Evolutionary conservation across 2,797 vertebrate species (phyloP), one percentile per base, ranked within the genome.

Genomic region (Acanthis flammea): DNA sequence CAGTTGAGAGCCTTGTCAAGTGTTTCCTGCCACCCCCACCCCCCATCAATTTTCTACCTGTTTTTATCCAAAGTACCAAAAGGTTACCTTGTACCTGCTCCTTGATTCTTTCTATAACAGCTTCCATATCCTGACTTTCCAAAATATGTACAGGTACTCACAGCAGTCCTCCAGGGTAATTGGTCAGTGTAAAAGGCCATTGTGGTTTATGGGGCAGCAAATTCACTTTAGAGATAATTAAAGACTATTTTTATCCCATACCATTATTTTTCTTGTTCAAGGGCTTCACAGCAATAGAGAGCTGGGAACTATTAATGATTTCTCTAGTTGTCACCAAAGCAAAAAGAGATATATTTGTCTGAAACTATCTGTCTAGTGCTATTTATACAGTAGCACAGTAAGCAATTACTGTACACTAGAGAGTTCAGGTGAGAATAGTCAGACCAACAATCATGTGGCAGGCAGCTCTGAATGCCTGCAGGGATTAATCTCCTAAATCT

Each of bases 151-250:
- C 48, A 51, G 67, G 24, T 57, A 74, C 48, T 94, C 31, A 39
- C 27, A 39, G 37, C 55, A 79, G 48, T 50, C 14, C 60, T 77
- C 45, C 0, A 7, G 86, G 41, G 55, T 92, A 89, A 91, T 24
- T 91, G 92, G 54, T 76, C 62, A 81, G 66, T 62, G 44, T 39
- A 68, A 95, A 91, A 93, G 66, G 41, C 54, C 66, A 86, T 83
- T 37, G 55, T 0, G 1, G 79, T 86, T 95, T 95, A 95, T 93
- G 86, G 83, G 66, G 71, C 80, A 94, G 77, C 41, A 94, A 94
- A 78, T 95, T 92, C 8, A 77, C 84, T 95, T 93, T 66, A 63
- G 73, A 88, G 66, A 71, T 81, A 94, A 93, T 91, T 84, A 86
- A 92, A 95, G 76, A 48, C 73, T 93, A 81, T 92, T 95, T 90